phyloP scores from a whole-genome alignment of 1,140 invertebrate species.

The Trichonephila clavata region DNA sequence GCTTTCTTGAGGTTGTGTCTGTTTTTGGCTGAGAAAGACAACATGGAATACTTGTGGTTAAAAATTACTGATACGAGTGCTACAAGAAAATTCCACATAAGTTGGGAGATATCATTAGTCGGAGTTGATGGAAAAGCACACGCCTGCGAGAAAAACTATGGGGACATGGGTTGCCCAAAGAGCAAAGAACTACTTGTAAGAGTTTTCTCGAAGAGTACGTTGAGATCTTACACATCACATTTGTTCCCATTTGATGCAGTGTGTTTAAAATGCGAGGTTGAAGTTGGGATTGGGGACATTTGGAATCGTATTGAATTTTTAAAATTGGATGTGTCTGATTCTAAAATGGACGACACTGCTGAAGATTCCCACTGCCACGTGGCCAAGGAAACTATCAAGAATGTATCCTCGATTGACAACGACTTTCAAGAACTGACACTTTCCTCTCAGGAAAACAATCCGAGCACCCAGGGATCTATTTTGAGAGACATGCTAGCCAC shows the following conservation, averaged over 20 bases:
- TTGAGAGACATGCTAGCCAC: not conserved
- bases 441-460: not conserved
- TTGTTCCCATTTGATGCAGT: not conserved
- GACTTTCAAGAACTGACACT: not conserved
- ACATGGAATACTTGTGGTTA: not conserved
- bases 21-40: not conserved
- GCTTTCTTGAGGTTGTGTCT: not conserved
- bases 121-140: not conserved
- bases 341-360: not conserved
- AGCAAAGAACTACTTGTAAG: not conserved
- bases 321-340: not conserved
- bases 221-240: not conserved
- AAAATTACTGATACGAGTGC: too few species aligned
- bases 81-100: not conserved
- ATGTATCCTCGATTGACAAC: not conserved
- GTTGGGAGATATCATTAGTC: not conserved
- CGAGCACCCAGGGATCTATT: not conserved
- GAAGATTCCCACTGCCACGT: not conserved
- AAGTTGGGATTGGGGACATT: not conserved
- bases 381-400: not conserved
- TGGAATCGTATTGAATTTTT: not conserved
- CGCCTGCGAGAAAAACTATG: not conserved
- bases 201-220: not conserved
- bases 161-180: not conserved
- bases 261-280: not conserved